These are phyloP conservation scores for Ecdyonurus torrentis DNA, from an alignment of 2,888 invertebrate genomes.

Conservation along the genomic window DNA sequence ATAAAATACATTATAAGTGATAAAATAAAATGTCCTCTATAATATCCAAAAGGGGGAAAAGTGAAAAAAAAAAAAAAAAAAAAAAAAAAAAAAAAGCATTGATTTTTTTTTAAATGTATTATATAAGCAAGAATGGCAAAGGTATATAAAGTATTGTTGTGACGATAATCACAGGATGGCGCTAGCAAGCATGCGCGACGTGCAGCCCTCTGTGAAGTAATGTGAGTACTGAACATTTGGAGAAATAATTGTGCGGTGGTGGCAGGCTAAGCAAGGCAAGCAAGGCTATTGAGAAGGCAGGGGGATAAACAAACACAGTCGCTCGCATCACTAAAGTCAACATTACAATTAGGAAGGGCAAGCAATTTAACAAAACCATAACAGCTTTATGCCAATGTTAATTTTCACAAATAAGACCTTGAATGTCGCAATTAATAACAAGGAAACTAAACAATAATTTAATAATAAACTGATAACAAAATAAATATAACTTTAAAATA, in stretches of 20 bases:
- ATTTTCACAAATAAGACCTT: neutral
- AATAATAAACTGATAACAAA: too few species aligned
- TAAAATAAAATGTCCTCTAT: neutral
- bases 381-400: neutral
- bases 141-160: neutral
- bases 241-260: neutral
- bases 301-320: neutral
- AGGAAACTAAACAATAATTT: neutral
- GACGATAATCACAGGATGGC: neutral
- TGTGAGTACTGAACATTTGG: neutral
- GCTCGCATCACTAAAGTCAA: neutral
- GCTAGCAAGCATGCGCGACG: neutral
- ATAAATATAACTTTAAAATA: too few species aligned
- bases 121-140: neutral
- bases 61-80: too few species aligned
- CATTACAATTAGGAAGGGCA: neutral
- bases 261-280: neutral
- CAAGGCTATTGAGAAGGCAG: neutral
- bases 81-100: neutral
- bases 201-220: neutral
- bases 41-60: too few species aligned
- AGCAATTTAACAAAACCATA: neutral
- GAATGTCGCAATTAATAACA: neutral
- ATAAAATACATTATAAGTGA: neutral
- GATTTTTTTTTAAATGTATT: neutral